These are phyloP conservation scores for Argyrosomus japonicus DNA, from an alignment of 2,113 vertebrate genomes.

Conservation along the genomic window DNA sequence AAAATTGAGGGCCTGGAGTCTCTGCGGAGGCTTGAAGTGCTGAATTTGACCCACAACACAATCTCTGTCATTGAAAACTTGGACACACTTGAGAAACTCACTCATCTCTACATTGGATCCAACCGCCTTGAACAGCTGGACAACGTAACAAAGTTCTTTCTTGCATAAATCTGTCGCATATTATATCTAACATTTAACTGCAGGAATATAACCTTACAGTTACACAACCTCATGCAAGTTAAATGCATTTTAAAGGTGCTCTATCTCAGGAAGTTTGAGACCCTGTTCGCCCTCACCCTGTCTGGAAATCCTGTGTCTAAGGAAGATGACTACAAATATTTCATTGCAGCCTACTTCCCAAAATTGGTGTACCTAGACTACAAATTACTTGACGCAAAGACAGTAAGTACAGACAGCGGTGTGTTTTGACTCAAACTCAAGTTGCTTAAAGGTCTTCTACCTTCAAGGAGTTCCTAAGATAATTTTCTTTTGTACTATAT, in stretches of 20 bases:
- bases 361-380: constrained; percentile 89
- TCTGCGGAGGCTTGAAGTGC: constrained; percentile 89
- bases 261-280: constrained; percentile 88
- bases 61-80: constrained; percentile 91
- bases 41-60: constrained; percentile 90
- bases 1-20: constrained; percentile 89
- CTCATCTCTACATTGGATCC: constrained; percentile 89
- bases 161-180: constrained; percentile 1
- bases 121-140: constrained; percentile 87
- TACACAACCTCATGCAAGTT: not conserved
- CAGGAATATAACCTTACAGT: not conserved
- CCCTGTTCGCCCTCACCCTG: constrained; percentile 85
- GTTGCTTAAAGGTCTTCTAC: not conserved
- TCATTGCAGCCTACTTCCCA: constrained; percentile 87
- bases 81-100: constrained; percentile 86
- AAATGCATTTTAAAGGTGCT: constrained; percentile 81
- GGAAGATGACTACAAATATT: constrained; percentile 80
- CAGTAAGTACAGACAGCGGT: constrained; percentile 77
- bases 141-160: constrained; percentile 81
- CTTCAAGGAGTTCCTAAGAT: not conserved
- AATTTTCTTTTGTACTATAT: not conserved
- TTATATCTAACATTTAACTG: not conserved
- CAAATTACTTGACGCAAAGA: constrained; percentile 81
- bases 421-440: not conserved
- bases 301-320: constrained; percentile 87